Evolutionary conservation across 2,113 vertebrate genomes (phyloP), one percentile per base, ranked within the genome.

Genomic region (Nibea coibor): DNA sequence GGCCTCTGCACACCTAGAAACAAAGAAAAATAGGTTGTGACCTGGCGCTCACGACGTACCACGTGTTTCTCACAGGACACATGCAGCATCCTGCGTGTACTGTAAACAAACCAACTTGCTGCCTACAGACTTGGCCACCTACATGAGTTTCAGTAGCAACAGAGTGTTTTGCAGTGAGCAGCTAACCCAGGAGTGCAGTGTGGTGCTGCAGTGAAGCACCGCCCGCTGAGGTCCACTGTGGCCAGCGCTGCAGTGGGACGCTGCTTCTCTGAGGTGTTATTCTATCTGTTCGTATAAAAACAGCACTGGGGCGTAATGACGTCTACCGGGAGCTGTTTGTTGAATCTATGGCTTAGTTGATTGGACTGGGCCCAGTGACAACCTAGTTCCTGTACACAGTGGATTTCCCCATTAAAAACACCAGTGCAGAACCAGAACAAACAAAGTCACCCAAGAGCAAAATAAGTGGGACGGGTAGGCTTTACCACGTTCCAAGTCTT

Each of bases 1-100:
- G 97, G 86, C 98, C 98, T 90, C 96, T 95, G 94, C 97, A 98
- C 61, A 99, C 96, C 98, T 99, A 90, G 19, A 67, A 59, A 86
- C 43, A 80, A 63, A 78, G 20, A 80, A 67, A 57, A 59, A 35
- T 0, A 73, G 68, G 72, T 70, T 61, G 85, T 0, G 63, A 82
- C 68, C 71, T 4, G 35, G 7, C 48, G 56, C 56, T 63, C 14
- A 79, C 2, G 14, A 71, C 2, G 20, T 48, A 26, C 70, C 47
- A 53, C 56, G 68, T 63, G 26, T 65, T 75, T 74, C 74, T 66
- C 53, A 54, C 53, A 80, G 19, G 65, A 28, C 72, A 51, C 51
- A 77, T 28, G 57, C 48, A 35, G 48, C 66, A 56, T 72, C 57
- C 39, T 72, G 69, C 48, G 28, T 69, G 59, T 73, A 54, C 74